These are phyloP conservation scores for Motacilla tschutschensis DNA, from an alignment of 2,113 vertebrate species.

Conservation along the genomic window DNA sequence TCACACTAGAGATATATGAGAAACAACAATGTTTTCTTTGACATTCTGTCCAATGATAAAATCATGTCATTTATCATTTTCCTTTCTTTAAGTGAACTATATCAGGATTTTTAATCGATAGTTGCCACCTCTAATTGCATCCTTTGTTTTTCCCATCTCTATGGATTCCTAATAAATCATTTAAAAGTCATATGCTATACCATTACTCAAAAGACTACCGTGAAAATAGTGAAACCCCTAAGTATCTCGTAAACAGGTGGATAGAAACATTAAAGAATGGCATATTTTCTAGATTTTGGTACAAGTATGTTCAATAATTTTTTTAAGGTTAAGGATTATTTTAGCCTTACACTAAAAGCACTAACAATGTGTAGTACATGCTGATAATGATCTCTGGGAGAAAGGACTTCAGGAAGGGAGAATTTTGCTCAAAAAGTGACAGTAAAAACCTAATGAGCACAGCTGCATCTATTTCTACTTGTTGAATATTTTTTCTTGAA, in stretches of 20 bases:
- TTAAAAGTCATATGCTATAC: conserved; percentile 28
- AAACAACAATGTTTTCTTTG: not conserved
- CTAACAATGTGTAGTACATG: conserved; percentile 1
- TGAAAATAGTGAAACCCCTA: not conserved
- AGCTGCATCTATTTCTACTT: conserved; percentile 4
- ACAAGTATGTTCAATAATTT: not conserved
- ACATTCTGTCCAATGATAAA: conserved; percentile 6
- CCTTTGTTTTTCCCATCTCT: conserved; percentile 31
- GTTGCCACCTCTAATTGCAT: conserved; percentile 41
- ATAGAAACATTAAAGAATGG: not conserved
- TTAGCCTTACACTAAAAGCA: conserved; percentile 24
- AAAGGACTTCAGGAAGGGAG: not conserved
- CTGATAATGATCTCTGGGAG: conserved; percentile 28
- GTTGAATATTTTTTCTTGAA: not conserved
- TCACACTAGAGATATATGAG: conserved; percentile 3
- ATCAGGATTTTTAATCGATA: conserved; percentile 41
- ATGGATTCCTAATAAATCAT: conserved; percentile 46
- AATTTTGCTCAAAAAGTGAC: conserved; percentile 1
- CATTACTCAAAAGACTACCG: not conserved
- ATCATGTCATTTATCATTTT: conserved; percentile 34
- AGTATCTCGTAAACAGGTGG: not conserved
- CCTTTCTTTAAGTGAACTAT: not conserved
- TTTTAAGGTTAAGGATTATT: conserved; percentile 28
- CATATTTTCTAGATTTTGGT: not conserved
- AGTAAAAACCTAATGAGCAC: not conserved